These are phyloP conservation scores for Aurelia aurita DNA, from an alignment of 30 jellyfish, hydroid and myxozoan genomes.

Conservation along the genomic window DNA sequence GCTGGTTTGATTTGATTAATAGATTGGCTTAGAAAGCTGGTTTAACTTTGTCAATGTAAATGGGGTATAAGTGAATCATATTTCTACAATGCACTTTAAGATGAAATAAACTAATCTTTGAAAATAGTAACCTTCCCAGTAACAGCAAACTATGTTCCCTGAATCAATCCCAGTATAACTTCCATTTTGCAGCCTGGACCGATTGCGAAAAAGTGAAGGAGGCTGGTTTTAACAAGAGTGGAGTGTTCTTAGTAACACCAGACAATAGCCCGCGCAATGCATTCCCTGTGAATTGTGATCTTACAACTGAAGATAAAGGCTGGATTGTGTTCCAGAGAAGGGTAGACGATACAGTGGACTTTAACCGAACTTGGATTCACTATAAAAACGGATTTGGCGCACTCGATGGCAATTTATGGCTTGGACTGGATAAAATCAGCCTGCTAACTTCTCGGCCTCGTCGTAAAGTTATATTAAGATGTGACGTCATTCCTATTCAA, in stretches of 20 bases:
- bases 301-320: neutral
- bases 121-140: too few species aligned
- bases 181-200: neutral
- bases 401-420: constrained; percentile 35
- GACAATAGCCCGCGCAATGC: neutral
- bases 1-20: too few species aligned
- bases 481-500: neutral
- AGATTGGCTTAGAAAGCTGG: too few species aligned
- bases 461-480: neutral
- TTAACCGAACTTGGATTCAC: constrained; percentile 24
- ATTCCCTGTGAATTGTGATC: constrained; percentile 33
- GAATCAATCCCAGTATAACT: too few species aligned
- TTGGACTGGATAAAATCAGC: constrained; percentile 32
- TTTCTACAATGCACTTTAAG: too few species aligned
- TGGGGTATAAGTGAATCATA: too few species aligned
- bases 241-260: constrained; percentile 6
- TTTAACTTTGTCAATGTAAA: too few species aligned
- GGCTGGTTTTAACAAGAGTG: constrained; percentile 3
- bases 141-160: too few species aligned
- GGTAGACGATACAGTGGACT: constrained; percentile 1
- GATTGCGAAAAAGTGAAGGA: neutral
- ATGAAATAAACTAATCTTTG: too few species aligned
- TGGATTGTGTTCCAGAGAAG: constrained; percentile 42
- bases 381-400: constrained; percentile 50
- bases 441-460: neutral